A percentile compares a stretch with the other conserved stretches of the same genome.
Conservation (phyloP, 2,888 invertebrate genomes). For the Hirtodrosophila alboralis region DNA sequence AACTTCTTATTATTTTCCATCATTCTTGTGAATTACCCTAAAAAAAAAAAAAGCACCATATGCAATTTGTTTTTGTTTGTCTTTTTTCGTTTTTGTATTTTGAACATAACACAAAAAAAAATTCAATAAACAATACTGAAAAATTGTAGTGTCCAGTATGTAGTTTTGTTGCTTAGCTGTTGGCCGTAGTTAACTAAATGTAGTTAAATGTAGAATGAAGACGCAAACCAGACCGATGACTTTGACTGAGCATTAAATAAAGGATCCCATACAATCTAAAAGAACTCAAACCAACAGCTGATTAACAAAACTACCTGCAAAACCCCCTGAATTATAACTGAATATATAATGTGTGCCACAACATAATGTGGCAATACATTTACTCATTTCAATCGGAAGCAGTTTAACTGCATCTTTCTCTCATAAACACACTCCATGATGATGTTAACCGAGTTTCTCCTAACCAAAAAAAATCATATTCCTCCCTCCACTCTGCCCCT, state of each 20-base stretch:
- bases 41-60: slow-evolving; percentile 1
- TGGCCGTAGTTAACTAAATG: slow-evolving; percentile 60
- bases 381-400: too few relatives aligned
- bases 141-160: slow-evolving; percentile 57
- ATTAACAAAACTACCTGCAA: slow-evolving; percentile 65
- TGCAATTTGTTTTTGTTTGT: slow-evolving; percentile 32
- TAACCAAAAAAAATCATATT: slow-evolving; percentile 31
- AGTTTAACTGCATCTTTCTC: neutral
- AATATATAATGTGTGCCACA: too few relatives aligned
- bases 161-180: slow-evolving; percentile 78
- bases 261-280: slow-evolving; percentile 6
- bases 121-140: slow-evolving; percentile 14
- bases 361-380: too few relatives aligned
- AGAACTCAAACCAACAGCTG: slow-evolving; percentile 71
- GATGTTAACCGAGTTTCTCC: slow-evolving; percentile 48
- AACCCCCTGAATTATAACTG: neutral
- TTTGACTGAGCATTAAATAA: too few relatives aligned
- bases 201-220: slow-evolving; percentile 48
- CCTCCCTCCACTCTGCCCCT: slow-evolving; percentile 38
- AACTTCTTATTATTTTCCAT: slow-evolving; percentile 14
- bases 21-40: slow-evolving; percentile 16
- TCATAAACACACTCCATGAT: slow-evolving; percentile 18
- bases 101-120: slow-evolving; percentile 34
- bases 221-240: slow-evolving; percentile 14
- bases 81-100: slow-evolving; percentile 51